Conservation (phyloP, 2,113 vertebrate genomes). For the Vulpes vulpes region DNA sequence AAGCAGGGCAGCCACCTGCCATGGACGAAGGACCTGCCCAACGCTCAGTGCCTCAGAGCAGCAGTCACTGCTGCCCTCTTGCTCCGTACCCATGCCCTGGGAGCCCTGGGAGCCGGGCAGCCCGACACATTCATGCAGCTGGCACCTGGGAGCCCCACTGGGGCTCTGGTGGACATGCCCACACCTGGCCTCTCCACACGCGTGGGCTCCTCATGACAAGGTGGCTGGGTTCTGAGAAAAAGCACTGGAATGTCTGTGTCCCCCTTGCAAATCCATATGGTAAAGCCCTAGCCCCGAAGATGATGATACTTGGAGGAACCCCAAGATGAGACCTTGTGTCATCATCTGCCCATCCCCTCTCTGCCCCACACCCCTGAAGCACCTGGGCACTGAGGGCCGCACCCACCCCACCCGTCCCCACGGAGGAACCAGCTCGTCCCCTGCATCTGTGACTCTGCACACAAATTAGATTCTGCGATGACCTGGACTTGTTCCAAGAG, state of each 20-base stretch:
- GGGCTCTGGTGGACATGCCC: rapidly evolving
- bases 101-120: not conserved
- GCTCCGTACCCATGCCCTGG: not conserved
- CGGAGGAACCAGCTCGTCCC: not conserved
- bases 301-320: not conserved
- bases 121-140: rapidly evolving
- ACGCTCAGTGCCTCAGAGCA: not conserved
- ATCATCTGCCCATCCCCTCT: no score
- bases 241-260: rapidly evolving
- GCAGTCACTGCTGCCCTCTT: not conserved
- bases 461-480: not conserved
- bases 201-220: not conserved
- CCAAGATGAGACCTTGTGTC: not conserved
- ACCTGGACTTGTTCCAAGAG: not conserved
- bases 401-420: no score
- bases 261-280: not conserved
- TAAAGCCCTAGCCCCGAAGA: not conserved
- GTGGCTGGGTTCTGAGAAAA: rapidly evolving
- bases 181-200: not conserved
- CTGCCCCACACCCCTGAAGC: no score
- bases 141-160: not conserved
- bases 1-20: not conserved
- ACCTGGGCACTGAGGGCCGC: not conserved
- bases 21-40: not conserved
- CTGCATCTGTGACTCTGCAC: not conserved